A percentile compares a stretch with the other conserved stretches of the same genome.
These are phyloP conservation scores for Cichladusa arquata DNA, from an alignment of 2,113 vertebrate genomes.

Conservation along the genomic window DNA sequence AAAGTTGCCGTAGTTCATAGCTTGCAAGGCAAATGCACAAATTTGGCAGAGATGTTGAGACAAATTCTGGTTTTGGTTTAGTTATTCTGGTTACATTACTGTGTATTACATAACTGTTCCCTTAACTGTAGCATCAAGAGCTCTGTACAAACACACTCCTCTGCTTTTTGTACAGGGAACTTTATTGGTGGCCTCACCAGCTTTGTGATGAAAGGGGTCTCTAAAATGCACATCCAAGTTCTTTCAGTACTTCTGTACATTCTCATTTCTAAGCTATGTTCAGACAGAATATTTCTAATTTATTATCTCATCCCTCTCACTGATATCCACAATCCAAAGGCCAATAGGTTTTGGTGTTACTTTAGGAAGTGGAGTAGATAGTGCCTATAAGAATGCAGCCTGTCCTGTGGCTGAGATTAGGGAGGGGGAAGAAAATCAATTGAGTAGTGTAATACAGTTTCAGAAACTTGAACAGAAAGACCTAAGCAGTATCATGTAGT, in stretches of 20 bases:
- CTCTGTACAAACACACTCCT: not conserved
- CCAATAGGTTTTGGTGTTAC: not conserved
- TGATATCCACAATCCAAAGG: not conserved
- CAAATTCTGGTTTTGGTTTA: not conserved
- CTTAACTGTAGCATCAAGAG: not conserved
- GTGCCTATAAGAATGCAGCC: not conserved
- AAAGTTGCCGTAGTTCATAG: not conserved
- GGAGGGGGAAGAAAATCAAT: not conserved
- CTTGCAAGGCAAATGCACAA: not conserved
- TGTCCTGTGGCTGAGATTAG: not conserved
- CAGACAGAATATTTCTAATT: not conserved
- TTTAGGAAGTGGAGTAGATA: not conserved
- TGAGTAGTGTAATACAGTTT: not conserved
- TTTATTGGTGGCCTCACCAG: fast-evolving
- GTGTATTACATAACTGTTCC: not conserved
- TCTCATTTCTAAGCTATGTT: not conserved
- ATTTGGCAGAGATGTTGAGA: not conserved
- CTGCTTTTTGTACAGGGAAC: not conserved
- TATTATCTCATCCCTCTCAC: not conserved
- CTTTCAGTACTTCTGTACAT: not conserved
- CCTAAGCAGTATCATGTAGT: not conserved
- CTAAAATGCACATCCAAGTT: not conserved
- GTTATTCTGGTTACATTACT: not conserved
- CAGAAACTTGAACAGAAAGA: not conserved
- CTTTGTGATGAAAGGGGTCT: not conserved